A percentile compares a stretch with the other conserved stretches of the same genome.
phyloP scores from a whole-genome alignment of 2,797 vertebrate genomes.

The Rhynchonycteris naso region DNA sequence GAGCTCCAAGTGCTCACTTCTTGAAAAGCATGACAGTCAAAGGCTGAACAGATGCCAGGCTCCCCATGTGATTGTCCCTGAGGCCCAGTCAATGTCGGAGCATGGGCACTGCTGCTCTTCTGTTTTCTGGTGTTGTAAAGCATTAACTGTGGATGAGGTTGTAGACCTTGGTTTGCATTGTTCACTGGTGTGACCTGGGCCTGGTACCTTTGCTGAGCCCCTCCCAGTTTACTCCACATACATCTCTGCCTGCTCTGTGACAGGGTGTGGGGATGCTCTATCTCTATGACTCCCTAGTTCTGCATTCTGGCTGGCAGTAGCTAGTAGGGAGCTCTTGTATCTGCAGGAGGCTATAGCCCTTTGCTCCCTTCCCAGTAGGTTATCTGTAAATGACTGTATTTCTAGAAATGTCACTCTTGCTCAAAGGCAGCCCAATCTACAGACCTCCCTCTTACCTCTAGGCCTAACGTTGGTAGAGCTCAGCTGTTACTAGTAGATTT shows the following conservation, averaged over 20 bases:
- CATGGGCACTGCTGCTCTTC: not conserved
- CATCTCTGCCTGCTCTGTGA: not conserved
- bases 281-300: no score
- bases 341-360: not conserved
- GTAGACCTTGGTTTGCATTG: fast-evolving
- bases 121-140: not conserved
- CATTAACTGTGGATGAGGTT: not conserved
- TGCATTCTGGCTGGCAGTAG: not conserved
- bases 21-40: not conserved
- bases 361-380: not conserved
- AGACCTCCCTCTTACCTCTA: not conserved
- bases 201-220: not conserved
- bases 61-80: not conserved
- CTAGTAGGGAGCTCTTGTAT: not conserved
- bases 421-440: not conserved
- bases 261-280: no score
- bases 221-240: not conserved
- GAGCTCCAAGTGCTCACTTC: not conserved
- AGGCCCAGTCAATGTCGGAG: not conserved
- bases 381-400: not conserved
- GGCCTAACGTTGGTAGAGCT: not conserved
- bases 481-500: not conserved
- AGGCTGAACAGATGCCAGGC: not conserved
- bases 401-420: not conserved
- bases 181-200: not conserved